These are phyloP conservation scores for Oreochromis grahami DNA, from an alignment of 2,797 vertebrate genomes.

Conservation along the genomic window DNA sequence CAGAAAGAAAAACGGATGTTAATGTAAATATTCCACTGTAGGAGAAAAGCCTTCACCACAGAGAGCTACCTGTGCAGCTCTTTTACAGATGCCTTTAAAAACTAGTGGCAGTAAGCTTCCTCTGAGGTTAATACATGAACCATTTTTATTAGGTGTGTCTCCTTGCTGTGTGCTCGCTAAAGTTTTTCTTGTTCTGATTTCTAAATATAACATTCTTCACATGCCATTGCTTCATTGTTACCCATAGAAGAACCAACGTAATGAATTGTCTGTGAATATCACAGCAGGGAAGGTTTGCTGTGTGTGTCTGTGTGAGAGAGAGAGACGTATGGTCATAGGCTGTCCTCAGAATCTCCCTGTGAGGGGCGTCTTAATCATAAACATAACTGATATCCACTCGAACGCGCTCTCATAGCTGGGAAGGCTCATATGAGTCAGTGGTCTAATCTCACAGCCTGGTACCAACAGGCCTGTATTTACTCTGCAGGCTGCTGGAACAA, in stretches of 20 bases:
- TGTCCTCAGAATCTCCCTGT: slow-evolving; percentile 4
- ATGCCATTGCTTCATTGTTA: slow-evolving; percentile 52
- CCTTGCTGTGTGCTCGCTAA: not conserved
- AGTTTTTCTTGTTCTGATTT: slow-evolving; percentile 1
- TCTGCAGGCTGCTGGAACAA: slow-evolving; percentile 45
- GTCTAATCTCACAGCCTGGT: slow-evolving; percentile 70
- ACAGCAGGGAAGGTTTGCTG: not conserved
- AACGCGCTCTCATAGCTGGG: slow-evolving; percentile 28
- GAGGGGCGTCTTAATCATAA: slow-evolving; percentile 51
- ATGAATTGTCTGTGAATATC: slow-evolving; percentile 45
- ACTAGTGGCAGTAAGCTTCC: not conserved
- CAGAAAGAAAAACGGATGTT: accelerated
- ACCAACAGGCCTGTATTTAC: slow-evolving; percentile 73
- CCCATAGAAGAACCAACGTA: slow-evolving; percentile 29
- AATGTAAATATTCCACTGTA: not conserved
- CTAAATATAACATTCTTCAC: slow-evolving; percentile 59
- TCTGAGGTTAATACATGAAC: not conserved
- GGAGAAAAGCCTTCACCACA: not conserved
- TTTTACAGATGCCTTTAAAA: not conserved
- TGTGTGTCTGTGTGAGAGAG: not conserved
- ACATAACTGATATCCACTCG: slow-evolving; percentile 51
- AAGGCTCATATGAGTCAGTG: slow-evolving; percentile 58
- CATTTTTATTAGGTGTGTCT: not conserved
- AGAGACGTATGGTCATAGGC: not conserved
- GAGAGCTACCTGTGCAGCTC: not conserved